A percentile compares a stretch with the other conserved stretches of the same genome.
phyloP scores from a whole-genome alignment of 2,797 vertebrate species.

The Diplodus sargus region DNA sequence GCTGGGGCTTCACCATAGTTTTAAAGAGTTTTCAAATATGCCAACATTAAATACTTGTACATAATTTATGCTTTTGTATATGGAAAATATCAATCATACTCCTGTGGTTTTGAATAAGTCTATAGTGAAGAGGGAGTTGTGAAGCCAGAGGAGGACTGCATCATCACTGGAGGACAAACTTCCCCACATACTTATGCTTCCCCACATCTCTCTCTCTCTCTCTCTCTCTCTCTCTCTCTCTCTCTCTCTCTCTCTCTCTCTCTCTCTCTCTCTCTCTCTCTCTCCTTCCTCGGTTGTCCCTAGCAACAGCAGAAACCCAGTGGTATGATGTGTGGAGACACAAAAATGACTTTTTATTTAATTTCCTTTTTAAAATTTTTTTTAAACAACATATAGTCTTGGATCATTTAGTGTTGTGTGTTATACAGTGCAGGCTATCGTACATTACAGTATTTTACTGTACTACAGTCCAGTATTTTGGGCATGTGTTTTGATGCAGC shows the following conservation, averaged over 20 bases:
- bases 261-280: not conserved
- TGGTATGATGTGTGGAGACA: conserved; percentile 23
- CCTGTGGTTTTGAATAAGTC: conserved; percentile 23
- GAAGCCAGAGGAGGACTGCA: conserved; percentile 57
- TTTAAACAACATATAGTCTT: conserved; percentile 1
- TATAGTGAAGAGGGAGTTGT: conserved; percentile 51
- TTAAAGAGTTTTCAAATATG: conserved; percentile 7
- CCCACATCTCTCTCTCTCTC: conserved; percentile 14
- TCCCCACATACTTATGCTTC: conserved; percentile 25
- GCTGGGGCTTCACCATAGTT: not conserved
- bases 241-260: not conserved
- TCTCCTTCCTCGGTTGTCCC: conserved; percentile 65
- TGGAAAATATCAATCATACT: conserved; percentile 26
- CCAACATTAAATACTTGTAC: conserved; percentile 9
- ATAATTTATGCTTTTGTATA: conserved; percentile 21
- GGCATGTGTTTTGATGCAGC: conserved; percentile 35
- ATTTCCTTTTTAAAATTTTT: not conserved
- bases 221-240: too few relatives aligned
- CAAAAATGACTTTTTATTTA: conserved; percentile 18
- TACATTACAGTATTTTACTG: not conserved
- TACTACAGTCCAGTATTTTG: not conserved
- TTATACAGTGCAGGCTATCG: conserved; percentile 11
- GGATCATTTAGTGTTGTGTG: conserved; percentile 3
- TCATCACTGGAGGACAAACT: conserved; percentile 59
- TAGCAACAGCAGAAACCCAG: conserved; percentile 67